Evolutionary conservation across 2,888 invertebrate genomes (phyloP).

Genomic region (Amphiduros pacificus): DNA sequence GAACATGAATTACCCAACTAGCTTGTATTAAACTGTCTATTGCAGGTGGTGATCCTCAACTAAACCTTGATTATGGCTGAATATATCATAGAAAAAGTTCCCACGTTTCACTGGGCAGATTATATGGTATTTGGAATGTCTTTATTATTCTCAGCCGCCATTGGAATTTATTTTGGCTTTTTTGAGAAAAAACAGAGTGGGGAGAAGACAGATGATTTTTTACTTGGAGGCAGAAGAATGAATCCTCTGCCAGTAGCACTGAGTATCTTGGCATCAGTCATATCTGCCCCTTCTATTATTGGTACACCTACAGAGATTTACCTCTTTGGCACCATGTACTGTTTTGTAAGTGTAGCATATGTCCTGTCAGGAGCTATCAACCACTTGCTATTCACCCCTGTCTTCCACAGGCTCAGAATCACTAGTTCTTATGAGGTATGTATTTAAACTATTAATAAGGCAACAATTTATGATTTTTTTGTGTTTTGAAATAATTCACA

Average conservation of each 20-base stretch:
- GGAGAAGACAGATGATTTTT: neutral
- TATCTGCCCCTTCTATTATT: constrained; percentile 45
- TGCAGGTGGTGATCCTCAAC: no score
- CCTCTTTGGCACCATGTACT: constrained; percentile 80
- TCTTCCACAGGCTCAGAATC: constrained; percentile 44
- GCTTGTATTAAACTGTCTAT: no score
- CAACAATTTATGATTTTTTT: no score
- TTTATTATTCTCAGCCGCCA: constrained; percentile 37
- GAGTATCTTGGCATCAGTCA: constrained; percentile 32
- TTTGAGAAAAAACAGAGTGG: constrained; percentile 26
- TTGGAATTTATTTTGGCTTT: constrained; percentile 40
- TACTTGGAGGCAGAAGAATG: constrained; percentile 7
- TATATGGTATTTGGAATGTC: constrained; percentile 41
- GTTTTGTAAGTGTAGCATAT: constrained; percentile 67
- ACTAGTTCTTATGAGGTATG: constrained; percentile 51
- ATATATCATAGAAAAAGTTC: no score
- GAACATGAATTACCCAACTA: no score
- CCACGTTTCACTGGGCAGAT: constrained; percentile 42
- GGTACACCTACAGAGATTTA: constrained; percentile 45
- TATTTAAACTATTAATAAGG: neutral
- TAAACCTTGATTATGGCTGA: no score
- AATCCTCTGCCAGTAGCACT: constrained; percentile 5
- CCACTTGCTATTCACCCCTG: constrained; percentile 46
- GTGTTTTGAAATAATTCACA: neutral
- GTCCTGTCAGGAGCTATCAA: constrained; percentile 70